These are phyloP conservation scores for Oriolus oriolus DNA, from an alignment of 2,113 vertebrate species.

Conservation along the genomic window DNA sequence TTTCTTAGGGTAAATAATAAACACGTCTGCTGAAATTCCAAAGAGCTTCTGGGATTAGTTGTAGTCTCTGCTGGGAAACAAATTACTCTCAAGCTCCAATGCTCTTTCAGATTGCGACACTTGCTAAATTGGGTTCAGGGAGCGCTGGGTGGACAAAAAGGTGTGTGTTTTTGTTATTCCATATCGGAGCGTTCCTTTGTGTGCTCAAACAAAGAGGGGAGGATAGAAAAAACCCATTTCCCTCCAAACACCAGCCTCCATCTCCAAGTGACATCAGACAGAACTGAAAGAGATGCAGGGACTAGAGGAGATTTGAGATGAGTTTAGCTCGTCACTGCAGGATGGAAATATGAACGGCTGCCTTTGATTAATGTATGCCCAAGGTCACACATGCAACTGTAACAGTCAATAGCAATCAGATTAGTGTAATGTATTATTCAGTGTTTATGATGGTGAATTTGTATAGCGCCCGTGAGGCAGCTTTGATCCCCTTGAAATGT, in stretches of 20 bases:
- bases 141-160: background rate
- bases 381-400: slow-evolving; percentile 52
- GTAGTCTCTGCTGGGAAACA: slow-evolving; percentile 14
- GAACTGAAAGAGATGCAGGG: background rate
- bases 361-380: slow-evolving; percentile 61
- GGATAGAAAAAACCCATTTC: background rate
- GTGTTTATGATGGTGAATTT: slow-evolving; percentile 62
- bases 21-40: background rate
- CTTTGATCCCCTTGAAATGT: slow-evolving; percentile 50
- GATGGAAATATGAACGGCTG: background rate
- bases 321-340: background rate
- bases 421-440: slow-evolving; percentile 71
- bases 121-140: slow-evolving; percentile 43
- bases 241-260: background rate
- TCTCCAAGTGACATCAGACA: background rate
- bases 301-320: slow-evolving; percentile 8
- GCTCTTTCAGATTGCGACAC: background rate
- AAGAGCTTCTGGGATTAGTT: background rate
- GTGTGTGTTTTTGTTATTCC: background rate
- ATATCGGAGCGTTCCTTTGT: fast-evolving
- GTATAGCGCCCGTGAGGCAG: slow-evolving; percentile 36
- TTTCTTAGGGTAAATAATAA: slow-evolving; percentile 35
- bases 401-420: slow-evolving; percentile 65
- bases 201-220: background rate
- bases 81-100: background rate